These are phyloP conservation scores for Dendroctonus valens DNA, from an alignment of 1,140 invertebrate genomes.

Conservation along the genomic window DNA sequence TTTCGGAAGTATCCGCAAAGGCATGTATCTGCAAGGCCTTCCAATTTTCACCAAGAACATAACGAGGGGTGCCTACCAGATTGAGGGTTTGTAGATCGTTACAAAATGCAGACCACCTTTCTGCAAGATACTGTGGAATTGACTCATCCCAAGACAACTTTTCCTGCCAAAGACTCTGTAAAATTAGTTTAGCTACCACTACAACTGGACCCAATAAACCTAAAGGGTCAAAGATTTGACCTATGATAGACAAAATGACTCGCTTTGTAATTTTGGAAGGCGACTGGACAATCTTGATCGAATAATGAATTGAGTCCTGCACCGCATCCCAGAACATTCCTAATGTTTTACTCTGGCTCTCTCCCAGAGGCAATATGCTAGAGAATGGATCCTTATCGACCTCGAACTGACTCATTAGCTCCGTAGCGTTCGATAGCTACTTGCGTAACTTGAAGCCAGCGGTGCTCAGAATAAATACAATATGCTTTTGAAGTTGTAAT, in stretches of 20 bases:
- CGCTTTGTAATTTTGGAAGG: neutral
- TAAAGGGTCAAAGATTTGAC: slow-evolving; percentile 12
- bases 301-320: too few relatives aligned
- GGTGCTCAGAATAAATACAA: too few relatives aligned
- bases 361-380: too few relatives aligned
- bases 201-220: slow-evolving; percentile 10
- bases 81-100: neutral
- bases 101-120: neutral
- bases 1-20: slow-evolving; percentile 11
- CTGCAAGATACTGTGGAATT: neutral
- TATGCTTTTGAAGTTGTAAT: too few relatives aligned
- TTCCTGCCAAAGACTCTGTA: slow-evolving; percentile 15
- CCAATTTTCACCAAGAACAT: neutral
- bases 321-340: too few relatives aligned
- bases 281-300: too few relatives aligned
- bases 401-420: too few relatives aligned
- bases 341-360: too few relatives aligned
- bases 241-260: neutral
- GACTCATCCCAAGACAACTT: slow-evolving; percentile 9
- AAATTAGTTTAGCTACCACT: slow-evolving; percentile 6
- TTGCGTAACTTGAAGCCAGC: too few relatives aligned
- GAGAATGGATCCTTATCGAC: too few relatives aligned
- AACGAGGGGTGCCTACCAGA: neutral
- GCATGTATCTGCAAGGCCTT: neutral
- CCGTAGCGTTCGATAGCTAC: too few relatives aligned